Conservation (phyloP, 2,797 vertebrate species). For the Scyliorhinus canicula region DNA sequence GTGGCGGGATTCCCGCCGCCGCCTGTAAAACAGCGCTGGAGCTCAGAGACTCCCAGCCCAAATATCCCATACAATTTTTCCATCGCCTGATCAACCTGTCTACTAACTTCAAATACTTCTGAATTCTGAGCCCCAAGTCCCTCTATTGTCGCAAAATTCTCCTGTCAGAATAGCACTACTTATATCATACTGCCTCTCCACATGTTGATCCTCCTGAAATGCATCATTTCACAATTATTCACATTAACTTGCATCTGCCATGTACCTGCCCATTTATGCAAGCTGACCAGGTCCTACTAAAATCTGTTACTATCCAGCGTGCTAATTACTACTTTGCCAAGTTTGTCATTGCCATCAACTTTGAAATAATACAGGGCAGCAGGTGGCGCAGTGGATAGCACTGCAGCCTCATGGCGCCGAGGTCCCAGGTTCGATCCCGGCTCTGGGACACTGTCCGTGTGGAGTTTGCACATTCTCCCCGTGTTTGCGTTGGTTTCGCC, state of each 20-base stretch:
- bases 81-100: background rate
- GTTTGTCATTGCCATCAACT: background rate
- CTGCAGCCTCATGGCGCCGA: too few species aligned
- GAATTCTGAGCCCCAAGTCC: background rate
- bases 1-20: too few species aligned
- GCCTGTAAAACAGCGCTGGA: too few species aligned
- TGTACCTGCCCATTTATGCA: background rate
- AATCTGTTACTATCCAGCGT: background rate
- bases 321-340: background rate
- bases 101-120: background rate
- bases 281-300: background rate
- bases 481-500: too few species aligned
- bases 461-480: too few species aligned
- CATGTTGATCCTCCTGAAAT: too few species aligned
- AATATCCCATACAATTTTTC: background rate
- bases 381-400: too few species aligned
- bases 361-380: too few species aligned
- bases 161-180: background rate
- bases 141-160: background rate
- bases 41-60: too few species aligned
- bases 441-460: too few species aligned
- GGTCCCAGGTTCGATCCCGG: too few species aligned
- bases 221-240: background rate
- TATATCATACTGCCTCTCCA: background rate
- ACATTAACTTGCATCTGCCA: background rate